Percentiles rank a stretch among this genome's conserved stretches.
phyloP scores from a whole-genome alignment of 2,888 invertebrate species.

The Octonoba sinensis region DNA sequence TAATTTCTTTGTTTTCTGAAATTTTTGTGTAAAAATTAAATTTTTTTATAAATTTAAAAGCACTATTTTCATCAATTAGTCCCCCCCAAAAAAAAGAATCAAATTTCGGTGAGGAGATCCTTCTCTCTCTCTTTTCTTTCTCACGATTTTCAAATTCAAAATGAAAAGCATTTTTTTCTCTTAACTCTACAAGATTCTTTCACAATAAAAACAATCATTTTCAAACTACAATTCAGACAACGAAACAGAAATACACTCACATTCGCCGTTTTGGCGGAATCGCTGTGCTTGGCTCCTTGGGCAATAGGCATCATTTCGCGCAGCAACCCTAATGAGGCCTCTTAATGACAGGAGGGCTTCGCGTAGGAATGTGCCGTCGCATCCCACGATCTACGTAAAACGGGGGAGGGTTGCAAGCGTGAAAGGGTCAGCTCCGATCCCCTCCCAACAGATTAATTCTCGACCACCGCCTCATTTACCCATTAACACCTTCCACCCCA shows the following conservation, averaged over 20 bases:
- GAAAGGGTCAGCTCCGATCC: slow-evolving; percentile 53
- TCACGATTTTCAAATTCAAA: no score
- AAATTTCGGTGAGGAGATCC: no score
- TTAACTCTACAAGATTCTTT: no score
- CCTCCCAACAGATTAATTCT: slow-evolving; percentile 61
- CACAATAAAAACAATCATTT: no score
- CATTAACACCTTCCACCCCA: slow-evolving; percentile 44
- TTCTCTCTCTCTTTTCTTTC: no score
- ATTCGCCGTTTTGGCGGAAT: slow-evolving; percentile 22
- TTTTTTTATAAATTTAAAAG: no score
- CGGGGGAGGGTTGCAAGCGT: slow-evolving; percentile 31
- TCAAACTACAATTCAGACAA: no score
- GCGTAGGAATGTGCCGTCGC: slow-evolving; percentile 15
- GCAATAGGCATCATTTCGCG: slow-evolving; percentile 19
- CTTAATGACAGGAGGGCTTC: slow-evolving; percentile 49
- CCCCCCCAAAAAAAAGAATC: no score
- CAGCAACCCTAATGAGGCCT: slow-evolving; percentile 34
- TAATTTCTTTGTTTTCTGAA: no score
- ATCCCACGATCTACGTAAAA: slow-evolving; percentile 25
- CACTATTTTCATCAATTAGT: no score
- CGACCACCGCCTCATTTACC: slow-evolving; percentile 57
- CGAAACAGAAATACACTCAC: not conserved
- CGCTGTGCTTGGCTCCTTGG: not conserved
- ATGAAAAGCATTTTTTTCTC: no score
- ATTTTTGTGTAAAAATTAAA: no score